A percentile compares a stretch with the other conserved stretches of the same genome.
These are phyloP conservation scores for Listronotus bonariensis DNA, from an alignment of 1,140 invertebrate genomes.

Conservation along the genomic window DNA sequence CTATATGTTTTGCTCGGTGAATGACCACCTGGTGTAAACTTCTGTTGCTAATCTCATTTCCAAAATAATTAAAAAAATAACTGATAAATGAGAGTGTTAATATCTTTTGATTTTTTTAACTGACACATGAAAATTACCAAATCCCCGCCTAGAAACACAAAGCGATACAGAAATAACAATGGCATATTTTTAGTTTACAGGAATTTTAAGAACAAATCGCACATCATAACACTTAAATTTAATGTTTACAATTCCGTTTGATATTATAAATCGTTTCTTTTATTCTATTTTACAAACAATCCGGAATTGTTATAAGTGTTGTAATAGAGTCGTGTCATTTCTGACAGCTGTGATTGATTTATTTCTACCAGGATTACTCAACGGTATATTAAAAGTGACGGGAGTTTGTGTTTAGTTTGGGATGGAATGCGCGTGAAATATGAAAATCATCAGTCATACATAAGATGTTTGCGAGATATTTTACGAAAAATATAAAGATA, in stretches of 20 bases:
- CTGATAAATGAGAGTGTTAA: too few species aligned
- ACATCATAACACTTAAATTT: conserved; percentile 29
- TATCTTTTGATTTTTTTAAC: too few species aligned
- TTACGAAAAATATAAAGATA: too few species aligned
- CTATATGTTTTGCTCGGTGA: too few species aligned
- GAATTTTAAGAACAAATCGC: conserved; percentile 25
- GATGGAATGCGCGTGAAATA: conserved; percentile 12
- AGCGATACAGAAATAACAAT: conserved; percentile 26
- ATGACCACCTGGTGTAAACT: too few species aligned
- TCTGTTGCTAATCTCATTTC: too few species aligned
- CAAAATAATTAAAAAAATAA: too few species aligned
- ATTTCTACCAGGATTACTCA: conserved; percentile 7
- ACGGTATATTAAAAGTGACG: conserved; percentile 12
- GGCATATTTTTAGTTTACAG: conserved; percentile 19
- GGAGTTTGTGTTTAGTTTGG: conserved; percentile 13
- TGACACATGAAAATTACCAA: conserved; percentile 14
- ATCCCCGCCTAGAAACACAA: neutral
- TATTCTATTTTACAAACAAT: conserved; percentile 28
- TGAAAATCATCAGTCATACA: conserved; percentile 20
- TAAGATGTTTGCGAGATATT: too few species aligned
- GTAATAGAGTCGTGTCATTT: conserved; percentile 27
- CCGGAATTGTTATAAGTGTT: conserved; percentile 20
- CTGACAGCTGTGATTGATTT: conserved; percentile 16
- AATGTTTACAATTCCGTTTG: conserved; percentile 13
- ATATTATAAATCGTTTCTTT: conserved; percentile 32